Evolutionary conservation across 2,797 vertebrate genomes (phyloP), one percentile per base, ranked within the genome.

Genomic region (Pagetopsis macropterus): DNA sequence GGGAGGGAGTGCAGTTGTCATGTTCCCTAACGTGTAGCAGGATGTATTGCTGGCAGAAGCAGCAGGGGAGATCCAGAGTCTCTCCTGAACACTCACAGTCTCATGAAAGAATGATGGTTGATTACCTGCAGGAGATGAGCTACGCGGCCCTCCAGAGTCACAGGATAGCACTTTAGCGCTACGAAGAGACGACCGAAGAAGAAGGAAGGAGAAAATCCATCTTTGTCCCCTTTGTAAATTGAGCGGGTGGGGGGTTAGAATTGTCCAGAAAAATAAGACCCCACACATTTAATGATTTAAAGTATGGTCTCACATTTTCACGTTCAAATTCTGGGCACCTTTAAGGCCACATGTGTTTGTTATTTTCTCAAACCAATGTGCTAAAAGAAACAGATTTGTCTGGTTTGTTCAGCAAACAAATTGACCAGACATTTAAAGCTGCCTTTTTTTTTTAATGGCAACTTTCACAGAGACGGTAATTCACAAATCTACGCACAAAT

Each of bases 41-140:
- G 91, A 94, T 86, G 87, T 90, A 88, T 90, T 75, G 84, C 81
- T 89, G 85, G 85, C 84, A 88, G 86, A 87, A 85, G 74, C 88
- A 82, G 84, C 83, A 82, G 86, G 82, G 86, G 76, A 82, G 82
- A 87, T 86, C 65, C 79, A 80, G 72, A 67, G 78, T 86, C 88
- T 89, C 83, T 87, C 84, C 84, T 84, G 70, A 90, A 93, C 93
- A 94, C 93, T 94, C 93, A 88, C 59, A 73, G 89, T 56, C 81
- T 92, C 93, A 92, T 93, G 91, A 93, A 94, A 93, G 89, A 93
- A 93, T 93, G 74, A 94, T 94, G 84, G 33, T 89, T 91, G 89
- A 94, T 93, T 92, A 94, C 86, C 92, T 94, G 94, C 88, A 91
- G 84, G 85, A 92, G 92, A 94, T 85, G 87, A 90, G 89, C 87